Evolutionary conservation across 2,888 invertebrate genomes (phyloP).

Genomic region (Drosophila glabriapex): DNA sequence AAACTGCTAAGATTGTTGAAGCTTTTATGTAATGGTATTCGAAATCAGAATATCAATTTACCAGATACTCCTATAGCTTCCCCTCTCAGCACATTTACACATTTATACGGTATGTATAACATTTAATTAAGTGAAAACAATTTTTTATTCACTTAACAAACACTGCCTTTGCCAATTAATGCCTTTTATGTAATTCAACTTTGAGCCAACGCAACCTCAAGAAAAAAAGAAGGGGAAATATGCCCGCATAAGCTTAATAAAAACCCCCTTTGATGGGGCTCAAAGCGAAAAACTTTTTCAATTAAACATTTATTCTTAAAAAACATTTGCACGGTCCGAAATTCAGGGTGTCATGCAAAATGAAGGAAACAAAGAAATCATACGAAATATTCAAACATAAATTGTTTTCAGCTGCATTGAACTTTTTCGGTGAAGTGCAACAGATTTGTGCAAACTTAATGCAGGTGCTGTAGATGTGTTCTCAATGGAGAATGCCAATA

Average conservation of each 20-base stretch:
- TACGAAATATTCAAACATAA: conserved; percentile 57
- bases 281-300: conserved; percentile 75
- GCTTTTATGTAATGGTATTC: background rate
- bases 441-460: conserved; percentile 57
- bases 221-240: conserved; percentile 12
- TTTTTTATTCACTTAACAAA: background rate
- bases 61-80: background rate
- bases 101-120: background rate
- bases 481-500: conserved; percentile 15
- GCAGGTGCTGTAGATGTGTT: conserved; percentile 25
- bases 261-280: conserved; percentile 47
- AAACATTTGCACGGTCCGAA: conserved; percentile 29
- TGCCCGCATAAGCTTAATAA: conserved; percentile 53
- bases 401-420: conserved; percentile 49
- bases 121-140: background rate
- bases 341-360: conserved; percentile 1
- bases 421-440: conserved; percentile 65
- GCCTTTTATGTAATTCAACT: conserved; percentile 28
- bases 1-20: background rate
- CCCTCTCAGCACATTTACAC: background rate
- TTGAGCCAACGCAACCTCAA: conserved; percentile 9
- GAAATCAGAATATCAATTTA: background rate
- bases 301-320: conserved; percentile 73
- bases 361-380: conserved; percentile 31
- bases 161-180: conserved; percentile 22